Evolutionary conservation across 2,888 invertebrate species (phyloP), one percentile per base, ranked within the genome.

Genomic region (Cyclophora punctaria): DNA sequence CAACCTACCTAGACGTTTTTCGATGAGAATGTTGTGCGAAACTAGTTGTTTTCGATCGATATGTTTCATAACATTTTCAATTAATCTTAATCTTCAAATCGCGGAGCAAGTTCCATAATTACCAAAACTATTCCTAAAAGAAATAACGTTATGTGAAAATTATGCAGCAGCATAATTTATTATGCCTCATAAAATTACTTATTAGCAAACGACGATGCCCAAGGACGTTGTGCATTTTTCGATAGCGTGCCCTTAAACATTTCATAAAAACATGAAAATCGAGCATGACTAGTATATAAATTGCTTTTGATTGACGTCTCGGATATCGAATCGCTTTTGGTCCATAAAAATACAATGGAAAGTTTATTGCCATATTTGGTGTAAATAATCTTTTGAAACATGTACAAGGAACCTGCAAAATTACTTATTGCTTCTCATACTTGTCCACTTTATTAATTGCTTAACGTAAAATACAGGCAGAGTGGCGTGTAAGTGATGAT

Each of bases 401-500:
- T 40, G 42, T 44, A 48, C 48, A 45, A 48, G 55, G 46, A 47
- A 50, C 46, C 5, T 47, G 44, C 20, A 37, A 52, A 51, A 49
- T 55, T 53, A 49, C 52, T 43, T 51, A 52, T 52, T 48, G 46
- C 40, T 37, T 48, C 41, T 20, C 45, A 45, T 35, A 47, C 43
- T 48, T 48, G 41, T 49, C 41, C 44, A 48, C 51, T 57, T 57
- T 50, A 53, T 55, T 59, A 53, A 57, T 55, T 55, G 45, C 42
- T 44, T 7, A 46, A 43, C 46, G 50, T 52, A 53, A 52, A 56
- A 54, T 54, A 60, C 48, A 51, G 47, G 47, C 54, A 52, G 50
- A 48, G 41, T 35, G 47, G 35, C 49, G 46, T 53, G 51, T 51
- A 48, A 49, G 53, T 54, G 62, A 64, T 55, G 60, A 55, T 56